Conservation (phyloP, 2,113 vertebrate genomes). For the Aplodontia rufa region DNA sequence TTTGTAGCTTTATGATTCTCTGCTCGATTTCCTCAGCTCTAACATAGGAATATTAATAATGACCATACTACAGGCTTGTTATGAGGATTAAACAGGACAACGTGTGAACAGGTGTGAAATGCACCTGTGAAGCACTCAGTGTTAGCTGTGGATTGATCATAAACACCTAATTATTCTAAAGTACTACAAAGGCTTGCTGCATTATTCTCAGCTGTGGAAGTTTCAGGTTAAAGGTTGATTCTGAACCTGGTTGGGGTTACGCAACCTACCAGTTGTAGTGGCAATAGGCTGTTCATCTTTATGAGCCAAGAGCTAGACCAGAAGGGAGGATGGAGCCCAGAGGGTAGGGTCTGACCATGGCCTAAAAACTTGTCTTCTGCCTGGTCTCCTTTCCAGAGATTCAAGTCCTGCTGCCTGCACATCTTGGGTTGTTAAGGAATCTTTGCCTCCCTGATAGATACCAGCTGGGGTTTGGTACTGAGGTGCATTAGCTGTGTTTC, state of each 20-base stretch:
- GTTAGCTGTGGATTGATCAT: background rate
- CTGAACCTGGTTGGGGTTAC: background rate
- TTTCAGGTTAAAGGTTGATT: background rate
- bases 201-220: background rate
- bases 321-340: background rate
- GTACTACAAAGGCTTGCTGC: fast-evolving
- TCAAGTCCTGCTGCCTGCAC: background rate
- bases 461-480: background rate
- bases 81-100: background rate
- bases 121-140: background rate
- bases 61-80: background rate
- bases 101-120: fast-evolving
- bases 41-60: background rate
- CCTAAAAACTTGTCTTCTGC: background rate
- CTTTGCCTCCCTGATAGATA: background rate
- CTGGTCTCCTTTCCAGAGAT: background rate
- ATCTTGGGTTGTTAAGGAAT: background rate
- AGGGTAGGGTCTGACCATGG: background rate
- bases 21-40: background rate
- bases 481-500: background rate
- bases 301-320: background rate
- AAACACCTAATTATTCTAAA: background rate
- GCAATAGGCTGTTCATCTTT: fast-evolving
- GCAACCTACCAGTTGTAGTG: background rate
- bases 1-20: background rate